A percentile compares a stretch with the other conserved stretches of the same genome.
Evolutionary conservation across 1,140 invertebrate species (phyloP).

Genomic region (Drosophila bocki): DNA sequence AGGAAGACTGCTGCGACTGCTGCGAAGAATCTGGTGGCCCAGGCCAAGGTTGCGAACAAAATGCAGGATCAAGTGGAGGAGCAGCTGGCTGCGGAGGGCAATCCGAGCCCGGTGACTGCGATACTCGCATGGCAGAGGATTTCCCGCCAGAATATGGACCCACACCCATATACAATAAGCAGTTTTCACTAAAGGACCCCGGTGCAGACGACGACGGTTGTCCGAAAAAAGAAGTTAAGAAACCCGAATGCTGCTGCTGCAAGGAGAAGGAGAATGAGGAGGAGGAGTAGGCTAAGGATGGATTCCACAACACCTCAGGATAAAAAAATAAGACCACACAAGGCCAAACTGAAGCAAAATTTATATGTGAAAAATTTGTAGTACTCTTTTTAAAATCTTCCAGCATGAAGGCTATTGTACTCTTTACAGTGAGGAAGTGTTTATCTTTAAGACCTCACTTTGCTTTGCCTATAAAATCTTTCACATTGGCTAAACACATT

Average conservation of each 20-base stretch:
- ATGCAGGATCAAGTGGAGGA: too few relatives aligned
- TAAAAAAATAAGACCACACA: neutral
- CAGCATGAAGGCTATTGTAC: neutral
- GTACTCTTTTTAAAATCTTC: neutral
- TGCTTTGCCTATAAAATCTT: neutral
- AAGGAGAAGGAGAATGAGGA: neutral
- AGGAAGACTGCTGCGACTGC: too few relatives aligned
- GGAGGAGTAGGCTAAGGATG: neutral
- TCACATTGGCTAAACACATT: neutral
- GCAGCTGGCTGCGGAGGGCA: too few relatives aligned
- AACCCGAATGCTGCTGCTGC: conserved; percentile 10
- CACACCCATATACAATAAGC: conserved; percentile 9
- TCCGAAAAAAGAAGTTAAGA: neutral
- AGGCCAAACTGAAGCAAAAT: conserved; percentile 21
- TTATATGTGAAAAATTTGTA: conserved; percentile 8
- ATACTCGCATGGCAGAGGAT: neutral
- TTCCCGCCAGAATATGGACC: neutral
- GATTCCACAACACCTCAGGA: neutral
- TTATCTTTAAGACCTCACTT: neutral
- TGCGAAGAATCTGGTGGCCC: too few relatives aligned
- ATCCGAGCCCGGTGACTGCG: conserved; percentile 1
- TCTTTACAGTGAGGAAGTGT: neutral
- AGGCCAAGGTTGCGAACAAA: too few relatives aligned
- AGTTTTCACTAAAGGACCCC: conserved; percentile 14
- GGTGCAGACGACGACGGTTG: too few relatives aligned